A percentile compares a stretch with the other conserved stretches of the same genome.
Conservation (phyloP, 2,797 vertebrate species). For the Neosalanx taihuensis region DNA sequence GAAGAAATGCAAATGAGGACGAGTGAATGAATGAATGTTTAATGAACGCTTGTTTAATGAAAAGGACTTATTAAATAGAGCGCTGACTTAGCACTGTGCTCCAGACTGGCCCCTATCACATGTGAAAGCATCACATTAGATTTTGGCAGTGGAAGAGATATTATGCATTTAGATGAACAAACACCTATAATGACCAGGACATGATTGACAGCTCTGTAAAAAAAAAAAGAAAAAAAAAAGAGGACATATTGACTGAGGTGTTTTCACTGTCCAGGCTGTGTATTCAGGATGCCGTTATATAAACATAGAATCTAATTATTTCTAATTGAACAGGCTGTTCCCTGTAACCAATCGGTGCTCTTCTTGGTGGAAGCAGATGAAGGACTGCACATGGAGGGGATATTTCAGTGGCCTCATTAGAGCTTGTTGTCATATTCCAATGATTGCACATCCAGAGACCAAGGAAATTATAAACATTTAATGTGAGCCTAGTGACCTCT, state of each 20-base stretch:
- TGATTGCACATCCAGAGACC: conserved; percentile 27
- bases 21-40: conserved; percentile 74
- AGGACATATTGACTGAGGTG: conserved; percentile 42
- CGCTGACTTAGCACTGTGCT: conserved; percentile 62
- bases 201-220: conserved; percentile 54
- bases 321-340: conserved; percentile 26
- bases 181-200: conserved; percentile 50
- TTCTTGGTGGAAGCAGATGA: conserved; percentile 9
- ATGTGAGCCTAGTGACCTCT: conserved; percentile 40
- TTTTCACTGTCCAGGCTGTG: conserved; percentile 27
- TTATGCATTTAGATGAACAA: conserved; percentile 60
- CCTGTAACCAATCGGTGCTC: conserved; percentile 20
- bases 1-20: conserved; percentile 65
- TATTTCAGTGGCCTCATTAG: conserved; percentile 51
- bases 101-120: conserved; percentile 34
- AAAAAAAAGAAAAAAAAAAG: too few species aligned
- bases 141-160: conserved; percentile 55
- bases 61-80: conserved; percentile 74
- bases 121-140: conserved; percentile 54
- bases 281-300: conserved; percentile 44
- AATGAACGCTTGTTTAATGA: conserved; percentile 75
- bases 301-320: conserved; percentile 44
- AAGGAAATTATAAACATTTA: conserved; percentile 29
- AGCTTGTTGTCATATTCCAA: conserved; percentile 43
- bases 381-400: conserved; percentile 27